phyloP scores from a whole-genome alignment of 2,113 vertebrate genomes.

The Ptychochromis oligacanthus region DNA sequence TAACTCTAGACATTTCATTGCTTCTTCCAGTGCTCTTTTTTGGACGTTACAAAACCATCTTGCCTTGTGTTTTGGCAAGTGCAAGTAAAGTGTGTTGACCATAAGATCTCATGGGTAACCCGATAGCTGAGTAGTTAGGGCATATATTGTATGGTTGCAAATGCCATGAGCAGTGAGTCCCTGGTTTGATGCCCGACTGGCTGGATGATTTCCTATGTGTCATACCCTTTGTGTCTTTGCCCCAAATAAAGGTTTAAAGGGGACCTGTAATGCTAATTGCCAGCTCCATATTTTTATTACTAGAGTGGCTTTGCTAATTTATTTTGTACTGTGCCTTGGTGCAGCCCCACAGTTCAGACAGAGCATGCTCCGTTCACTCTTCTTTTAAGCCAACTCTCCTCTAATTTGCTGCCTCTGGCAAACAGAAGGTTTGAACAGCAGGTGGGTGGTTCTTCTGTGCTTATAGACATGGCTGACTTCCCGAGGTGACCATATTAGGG shows the following conservation, averaged over 20 bases:
- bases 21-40: background rate
- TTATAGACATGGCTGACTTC: background rate
- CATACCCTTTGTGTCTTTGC: background rate
- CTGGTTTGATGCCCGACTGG: background rate
- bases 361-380: too few relatives aligned
- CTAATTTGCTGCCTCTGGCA: background rate
- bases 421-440: background rate
- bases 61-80: background rate
- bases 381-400: background rate
- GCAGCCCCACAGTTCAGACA: too few relatives aligned
- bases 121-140: background rate
- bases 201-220: background rate
- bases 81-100: background rate
- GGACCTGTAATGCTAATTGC: too few relatives aligned
- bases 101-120: background rate
- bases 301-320: too few relatives aligned
- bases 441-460: background rate
- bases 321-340: too few relatives aligned
- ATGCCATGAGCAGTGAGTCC: background rate
- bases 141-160: background rate
- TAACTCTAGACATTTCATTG: conserved; percentile 29
- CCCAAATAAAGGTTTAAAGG: too few relatives aligned
- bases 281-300: too few relatives aligned
- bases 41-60: background rate
- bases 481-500: background rate